phyloP scores from a whole-genome alignment of 2,888 invertebrate genomes.

The Orthonevra nobilis region DNA sequence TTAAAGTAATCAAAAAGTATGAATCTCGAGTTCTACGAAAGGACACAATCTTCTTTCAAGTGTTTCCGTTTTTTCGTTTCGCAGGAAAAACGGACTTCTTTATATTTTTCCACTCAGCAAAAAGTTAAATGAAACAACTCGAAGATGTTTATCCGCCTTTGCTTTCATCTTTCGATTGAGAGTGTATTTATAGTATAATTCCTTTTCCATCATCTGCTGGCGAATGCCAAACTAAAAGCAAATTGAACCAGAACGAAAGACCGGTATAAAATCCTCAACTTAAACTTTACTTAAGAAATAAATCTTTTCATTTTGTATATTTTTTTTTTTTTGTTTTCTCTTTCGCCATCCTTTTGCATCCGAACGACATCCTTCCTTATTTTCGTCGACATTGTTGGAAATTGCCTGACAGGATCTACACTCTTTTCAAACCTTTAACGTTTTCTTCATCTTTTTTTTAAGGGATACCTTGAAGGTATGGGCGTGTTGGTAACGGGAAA shows the following conservation, averaged over 20 bases:
- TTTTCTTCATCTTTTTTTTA: conserved; percentile 1
- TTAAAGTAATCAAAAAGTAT: too few relatives aligned
- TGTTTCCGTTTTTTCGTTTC: too few relatives aligned
- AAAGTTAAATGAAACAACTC: conserved; percentile 28
- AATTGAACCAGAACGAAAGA: conserved; percentile 44
- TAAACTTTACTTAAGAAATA: conserved; percentile 62
- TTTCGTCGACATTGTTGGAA: conserved; percentile 48
- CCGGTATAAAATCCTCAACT: conserved; percentile 44
- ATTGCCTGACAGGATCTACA: conserved; percentile 27
- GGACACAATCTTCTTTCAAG: too few relatives aligned
- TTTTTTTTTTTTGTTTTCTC: conserved; percentile 2
- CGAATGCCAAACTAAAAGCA: conserved; percentile 20
- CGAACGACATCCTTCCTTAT: conserved; percentile 41
- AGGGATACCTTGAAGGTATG: conserved; percentile 12
- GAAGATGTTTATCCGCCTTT: conserved; percentile 20
- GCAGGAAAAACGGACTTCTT: neutral
- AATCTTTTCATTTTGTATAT: too few relatives aligned
- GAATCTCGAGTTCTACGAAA: too few relatives aligned
- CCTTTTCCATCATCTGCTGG: conserved; percentile 28
- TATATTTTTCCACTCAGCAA: neutral
- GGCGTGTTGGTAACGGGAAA: too few relatives aligned
- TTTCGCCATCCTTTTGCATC: too few relatives aligned
- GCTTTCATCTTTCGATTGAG: conserved; percentile 20
- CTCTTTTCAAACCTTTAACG: neutral
- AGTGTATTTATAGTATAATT: conserved; percentile 34